These are phyloP conservation scores for Colletes collaris DNA, from an alignment of 2,888 invertebrate species.

Conservation along the genomic window DNA sequence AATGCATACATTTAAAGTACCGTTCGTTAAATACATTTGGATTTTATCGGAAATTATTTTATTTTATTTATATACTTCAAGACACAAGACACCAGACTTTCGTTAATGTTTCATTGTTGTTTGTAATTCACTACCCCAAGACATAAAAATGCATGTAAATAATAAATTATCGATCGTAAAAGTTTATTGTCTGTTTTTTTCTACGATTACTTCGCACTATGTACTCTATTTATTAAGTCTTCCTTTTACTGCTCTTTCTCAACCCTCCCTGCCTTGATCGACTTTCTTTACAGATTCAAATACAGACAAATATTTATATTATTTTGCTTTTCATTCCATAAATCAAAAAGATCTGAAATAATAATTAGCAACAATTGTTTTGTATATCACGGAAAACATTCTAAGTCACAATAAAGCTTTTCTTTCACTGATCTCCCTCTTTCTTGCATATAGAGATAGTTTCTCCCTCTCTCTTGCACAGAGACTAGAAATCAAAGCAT, in stretches of 20 bases:
- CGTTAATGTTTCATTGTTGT: not conserved
- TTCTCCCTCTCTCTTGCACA: constrained; percentile 20
- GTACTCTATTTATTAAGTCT: not conserved
- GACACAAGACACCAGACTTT: no score
- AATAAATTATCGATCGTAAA: not conserved
- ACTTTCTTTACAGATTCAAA: not conserved
- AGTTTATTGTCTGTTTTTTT: not conserved
- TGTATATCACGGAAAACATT: constrained; percentile 17
- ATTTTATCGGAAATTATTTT: not conserved
- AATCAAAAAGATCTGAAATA: constrained; percentile 1
- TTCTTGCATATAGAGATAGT: constrained; percentile 24
- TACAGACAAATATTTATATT: constrained; percentile 11
- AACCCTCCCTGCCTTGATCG: not conserved
- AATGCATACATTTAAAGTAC: not conserved
- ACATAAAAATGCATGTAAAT: not conserved
- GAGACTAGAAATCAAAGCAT: constrained; percentile 44
- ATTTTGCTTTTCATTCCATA: not conserved
- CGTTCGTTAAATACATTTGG: not conserved
- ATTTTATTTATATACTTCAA: not conserved
- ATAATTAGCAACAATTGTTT: constrained; percentile 9
- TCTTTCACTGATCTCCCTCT: constrained; percentile 36
- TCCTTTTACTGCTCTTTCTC: not conserved
- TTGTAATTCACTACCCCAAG: not conserved
- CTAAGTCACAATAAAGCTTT: constrained; percentile 41
- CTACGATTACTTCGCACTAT: not conserved